Evolutionary conservation across 2,888 invertebrate species (phyloP).

Genomic region (Pteria penguin): DNA sequence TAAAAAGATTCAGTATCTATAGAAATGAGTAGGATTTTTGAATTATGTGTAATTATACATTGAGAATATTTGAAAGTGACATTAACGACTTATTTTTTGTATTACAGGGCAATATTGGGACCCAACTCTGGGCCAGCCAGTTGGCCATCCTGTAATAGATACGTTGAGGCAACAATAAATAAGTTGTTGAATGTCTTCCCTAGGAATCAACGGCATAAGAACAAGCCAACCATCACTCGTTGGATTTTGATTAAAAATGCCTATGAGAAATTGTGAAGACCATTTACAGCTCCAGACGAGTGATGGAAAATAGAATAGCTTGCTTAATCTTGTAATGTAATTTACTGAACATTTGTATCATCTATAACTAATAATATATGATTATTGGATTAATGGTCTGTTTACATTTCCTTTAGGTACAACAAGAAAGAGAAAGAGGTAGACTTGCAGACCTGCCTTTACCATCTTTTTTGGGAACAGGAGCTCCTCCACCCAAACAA

Average conservation of each 20-base stretch:
- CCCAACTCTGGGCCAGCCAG: slow-evolving; percentile 28
- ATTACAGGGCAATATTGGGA: slow-evolving; percentile 30
- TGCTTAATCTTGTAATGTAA: too few species aligned
- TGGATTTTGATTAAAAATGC: neutral
- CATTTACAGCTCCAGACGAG: neutral
- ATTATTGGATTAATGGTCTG: too few species aligned
- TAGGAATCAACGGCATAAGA: slow-evolving; percentile 8
- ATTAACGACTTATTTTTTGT: slow-evolving; percentile 5
- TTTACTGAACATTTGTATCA: too few species aligned
- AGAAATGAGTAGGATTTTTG: too few species aligned
- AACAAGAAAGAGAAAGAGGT: neutral
- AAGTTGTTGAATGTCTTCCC: slow-evolving; percentile 3
- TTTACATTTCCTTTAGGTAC: neutral
- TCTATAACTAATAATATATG: too few species aligned
- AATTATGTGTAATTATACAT: too few species aligned
- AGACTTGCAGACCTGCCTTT: neutral
- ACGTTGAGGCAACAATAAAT: slow-evolving; percentile 26
- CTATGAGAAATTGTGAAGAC: neutral
- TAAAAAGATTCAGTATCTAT: too few species aligned
- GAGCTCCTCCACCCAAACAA: neutral
- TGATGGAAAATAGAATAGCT: slow-evolving; percentile 24
- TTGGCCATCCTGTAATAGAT: slow-evolving; percentile 38
- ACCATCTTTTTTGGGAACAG: neutral
- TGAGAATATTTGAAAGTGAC: too few species aligned
- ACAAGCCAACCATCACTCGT: neutral